Base-by-base conservation (phyloP, 2,797 vertebrate species). In the Cirrhinus molitorella region DNA sequence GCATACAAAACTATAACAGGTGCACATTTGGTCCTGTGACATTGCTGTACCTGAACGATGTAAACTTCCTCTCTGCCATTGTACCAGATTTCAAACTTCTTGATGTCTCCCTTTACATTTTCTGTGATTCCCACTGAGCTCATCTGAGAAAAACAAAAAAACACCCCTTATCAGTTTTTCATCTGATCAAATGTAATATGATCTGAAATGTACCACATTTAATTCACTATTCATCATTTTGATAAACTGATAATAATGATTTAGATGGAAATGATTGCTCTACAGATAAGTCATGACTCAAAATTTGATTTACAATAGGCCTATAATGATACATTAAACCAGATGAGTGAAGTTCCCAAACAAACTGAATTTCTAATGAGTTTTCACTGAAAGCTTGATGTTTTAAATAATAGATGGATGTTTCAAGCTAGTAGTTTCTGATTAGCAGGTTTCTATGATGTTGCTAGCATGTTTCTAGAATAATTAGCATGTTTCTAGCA, bases 31-130 rank as follows among this genome's bases (percentile, higher is more conserved):
- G n/a, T n/a, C 49, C 19, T 23, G 34, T 34, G 17, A 37, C 7
- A 13, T 55, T 80, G 23, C 23, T 21, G 49, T 93, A 98, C 98
- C 97, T 99, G 97, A 84, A 97, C 95, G 81, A 99, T 97, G 90
- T 99, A 99, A 77, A 99, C 98, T 86, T 98, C 97, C 85, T 97
- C 96, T 93, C 97, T 95, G 82, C 96, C 96, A 5, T 94, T 97
- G 92, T 94, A 97, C 96, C 97, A 97, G 85, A 99, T 96, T 91
- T 99, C 98, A 92, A 99, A 99, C 90, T 99, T 99, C 92, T 97
- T 99, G 88, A 88, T 94, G 91, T 98, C 95, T 1, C 97, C 94
- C 93, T 98, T 98, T 73, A 98, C 95, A 59, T 96, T 95, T 91
- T 98, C 96, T 63, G 97, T 98, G 93, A 99, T 97, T 63, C 97